Conservation (phyloP, 92 coral and sea anemone species). For the Porites cylindrica region DNA sequence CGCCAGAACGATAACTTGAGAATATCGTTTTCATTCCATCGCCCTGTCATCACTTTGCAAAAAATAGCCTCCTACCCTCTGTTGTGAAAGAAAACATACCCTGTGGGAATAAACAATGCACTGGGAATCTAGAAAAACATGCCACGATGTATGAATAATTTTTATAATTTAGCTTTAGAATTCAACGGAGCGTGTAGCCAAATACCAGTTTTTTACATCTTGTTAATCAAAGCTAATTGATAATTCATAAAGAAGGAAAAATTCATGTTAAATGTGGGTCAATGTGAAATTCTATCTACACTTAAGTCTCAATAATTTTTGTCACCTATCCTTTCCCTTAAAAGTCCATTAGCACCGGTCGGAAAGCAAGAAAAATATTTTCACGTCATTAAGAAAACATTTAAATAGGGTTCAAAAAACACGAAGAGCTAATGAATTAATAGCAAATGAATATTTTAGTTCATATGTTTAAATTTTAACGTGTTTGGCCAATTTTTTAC, state of each 20-base stretch:
- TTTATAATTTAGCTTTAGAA: neutral
- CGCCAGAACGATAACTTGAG: constrained; percentile 1
- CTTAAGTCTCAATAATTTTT: constrained; percentile 3
- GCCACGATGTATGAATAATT: constrained; percentile 39
- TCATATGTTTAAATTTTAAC: constrained; percentile 9
- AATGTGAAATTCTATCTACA: neutral
- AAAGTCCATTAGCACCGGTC: neutral
- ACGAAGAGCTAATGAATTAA: neutral
- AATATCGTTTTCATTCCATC: neutral
- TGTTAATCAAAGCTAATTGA: neutral
- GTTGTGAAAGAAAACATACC: constrained; percentile 25
- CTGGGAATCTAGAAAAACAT: constrained; percentile 16
- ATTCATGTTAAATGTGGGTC: neutral
- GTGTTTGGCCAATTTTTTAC: neutral
- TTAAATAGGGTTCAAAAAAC: neutral
- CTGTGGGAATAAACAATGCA: constrained; percentile 24
- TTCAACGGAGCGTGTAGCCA: neutral
- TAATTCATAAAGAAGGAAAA: constrained; percentile 19
- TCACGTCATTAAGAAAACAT: constrained; percentile 21
- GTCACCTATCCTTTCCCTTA: neutral
- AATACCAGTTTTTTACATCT: neutral
- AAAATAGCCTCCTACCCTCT: neutral
- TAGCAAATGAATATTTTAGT: neutral
- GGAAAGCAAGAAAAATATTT: constrained; percentile 4
- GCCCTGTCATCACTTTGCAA: neutral